Base-by-base conservation (phyloP, 2,888 invertebrate genomes). In the Mimas tiliae region DNA sequence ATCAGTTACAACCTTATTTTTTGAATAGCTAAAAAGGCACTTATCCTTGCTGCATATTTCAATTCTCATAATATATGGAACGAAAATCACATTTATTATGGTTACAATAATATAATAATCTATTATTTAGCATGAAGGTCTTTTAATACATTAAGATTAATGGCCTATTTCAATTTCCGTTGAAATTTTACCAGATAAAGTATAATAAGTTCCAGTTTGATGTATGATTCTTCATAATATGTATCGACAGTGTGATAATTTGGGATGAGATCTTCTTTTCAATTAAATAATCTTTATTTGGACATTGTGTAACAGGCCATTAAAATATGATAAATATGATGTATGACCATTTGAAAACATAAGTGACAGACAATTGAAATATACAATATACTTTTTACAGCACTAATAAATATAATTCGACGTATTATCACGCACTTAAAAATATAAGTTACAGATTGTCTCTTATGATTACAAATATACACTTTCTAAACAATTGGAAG, bases 1-100 rank as follows among this genome's bases (percentile, higher is more conserved):
- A 80, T 85, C 83, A 86, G 81, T 65, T 65, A 65, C 47, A 65
- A 81, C 80, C 87, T 82, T 73, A 76, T 82, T 76, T 76, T 79
- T 82, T 82, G 83, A 82, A 79, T 82, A 84, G 78, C 79, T 88
- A 88, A 90, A 48, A 92, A 93, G 93, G 93, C 93, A 93, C 93
- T 90, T 88, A 84, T 89, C 80, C 86, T 87, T 83, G 84, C 82
- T 84, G 85, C 77, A 83, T 85, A 85, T 81, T 63, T 63, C 53
- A 65, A 16, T 27, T 47, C 3, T 45, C 27, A 53, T 48, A 34
- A 7, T 52, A 55, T 16, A 47, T 47, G 16, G 19, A 62, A 52
- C 50, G 42, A 33, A 65, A 66, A 50, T 51, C 58, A 62, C 55
- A 34, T 11, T 55, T 65, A 27, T 8, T 50, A 19, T 50, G 8